Evolutionary conservation across 2,113 vertebrate species (phyloP).

Genomic region (Oxyruncus cristatus): DNA sequence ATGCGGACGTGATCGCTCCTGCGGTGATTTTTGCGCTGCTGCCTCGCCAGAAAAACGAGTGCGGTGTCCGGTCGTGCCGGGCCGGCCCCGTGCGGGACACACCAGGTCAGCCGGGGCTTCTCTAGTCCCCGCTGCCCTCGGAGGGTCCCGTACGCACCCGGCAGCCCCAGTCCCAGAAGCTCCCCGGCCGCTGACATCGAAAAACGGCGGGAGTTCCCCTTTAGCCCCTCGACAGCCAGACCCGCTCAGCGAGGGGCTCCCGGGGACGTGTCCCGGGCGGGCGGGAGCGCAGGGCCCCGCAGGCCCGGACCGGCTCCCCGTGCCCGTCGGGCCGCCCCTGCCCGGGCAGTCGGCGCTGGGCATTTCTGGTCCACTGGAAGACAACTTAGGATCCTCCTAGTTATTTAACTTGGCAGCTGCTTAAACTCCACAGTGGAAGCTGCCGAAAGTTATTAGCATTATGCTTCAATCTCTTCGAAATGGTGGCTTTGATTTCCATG

Average conservation of each 20-base stretch:
- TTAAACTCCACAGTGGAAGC: constrained; percentile 69
- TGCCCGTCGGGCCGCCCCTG: background rate
- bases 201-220: background rate
- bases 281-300: background rate
- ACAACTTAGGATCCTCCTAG: constrained; percentile 46
- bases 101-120: background rate
- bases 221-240: background rate
- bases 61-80: background rate
- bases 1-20: background rate
- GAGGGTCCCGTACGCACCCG: background rate
- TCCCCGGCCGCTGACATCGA: background rate
- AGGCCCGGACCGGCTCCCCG: background rate
- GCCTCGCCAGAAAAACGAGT: background rate
- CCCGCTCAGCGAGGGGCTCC: background rate
- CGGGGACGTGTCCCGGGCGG: background rate
- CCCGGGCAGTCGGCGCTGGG: background rate
- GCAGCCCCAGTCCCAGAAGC: background rate
- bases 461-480: background rate
- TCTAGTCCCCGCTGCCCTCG: background rate
- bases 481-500: constrained; percentile 19
- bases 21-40: background rate
- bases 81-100: background rate
- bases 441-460: constrained; percentile 68
- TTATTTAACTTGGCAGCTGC: constrained; percentile 73
- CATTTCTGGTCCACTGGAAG: constrained; percentile 39